Conservation (phyloP, 2,113 vertebrate species). For the Prolemur simus region DNA sequence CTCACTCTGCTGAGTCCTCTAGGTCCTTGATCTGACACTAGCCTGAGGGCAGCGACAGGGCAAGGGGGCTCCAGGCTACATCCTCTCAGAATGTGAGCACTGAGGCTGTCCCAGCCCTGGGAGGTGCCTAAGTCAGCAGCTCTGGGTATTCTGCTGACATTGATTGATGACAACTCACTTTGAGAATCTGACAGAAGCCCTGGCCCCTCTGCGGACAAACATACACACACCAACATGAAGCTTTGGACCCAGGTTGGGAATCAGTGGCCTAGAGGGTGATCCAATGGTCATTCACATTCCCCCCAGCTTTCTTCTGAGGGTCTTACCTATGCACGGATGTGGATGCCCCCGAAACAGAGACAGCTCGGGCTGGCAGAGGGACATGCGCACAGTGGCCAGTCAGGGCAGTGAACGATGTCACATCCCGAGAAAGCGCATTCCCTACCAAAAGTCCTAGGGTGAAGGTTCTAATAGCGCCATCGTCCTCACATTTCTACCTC, state of each 20-base stretch:
- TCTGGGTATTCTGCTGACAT: neutral
- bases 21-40: neutral
- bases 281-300: neutral
- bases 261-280: neutral
- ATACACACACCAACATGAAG: accelerated
- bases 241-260: neutral
- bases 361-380: neutral
- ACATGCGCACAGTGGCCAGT: neutral
- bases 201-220: neutral
- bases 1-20: neutral
- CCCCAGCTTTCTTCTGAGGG: neutral
- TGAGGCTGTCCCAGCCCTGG: too few species aligned
- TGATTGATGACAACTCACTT: neutral
- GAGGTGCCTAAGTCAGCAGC: neutral
- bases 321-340: too few species aligned
- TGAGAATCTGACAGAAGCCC: neutral
- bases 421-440: neutral
- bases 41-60: too few species aligned
- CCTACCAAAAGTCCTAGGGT: accelerated
- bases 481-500: neutral
- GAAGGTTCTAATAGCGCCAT: too few species aligned
- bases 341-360: too few species aligned
- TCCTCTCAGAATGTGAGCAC: neutral
- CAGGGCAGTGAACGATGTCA: neutral
- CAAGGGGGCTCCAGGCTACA: neutral